These are phyloP conservation scores for Ferrisia virgata DNA, from an alignment of 2,888 invertebrate species.

Conservation along the genomic window DNA sequence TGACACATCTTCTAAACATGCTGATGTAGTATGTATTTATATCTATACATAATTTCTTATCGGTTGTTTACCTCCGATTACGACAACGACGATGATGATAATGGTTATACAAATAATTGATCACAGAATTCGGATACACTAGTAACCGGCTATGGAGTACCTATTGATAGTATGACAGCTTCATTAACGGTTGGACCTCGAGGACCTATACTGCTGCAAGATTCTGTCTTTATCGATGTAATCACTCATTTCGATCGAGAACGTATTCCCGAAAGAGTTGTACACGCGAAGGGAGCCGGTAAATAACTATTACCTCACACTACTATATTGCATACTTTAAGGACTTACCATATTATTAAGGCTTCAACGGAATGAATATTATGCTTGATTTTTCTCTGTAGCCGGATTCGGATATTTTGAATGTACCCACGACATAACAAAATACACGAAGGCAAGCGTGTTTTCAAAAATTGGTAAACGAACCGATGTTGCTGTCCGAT, in stretches of 20 bases:
- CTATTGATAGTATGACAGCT: conserved; percentile 73
- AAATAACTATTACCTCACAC: conserved; percentile 47
- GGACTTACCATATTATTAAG: too few species aligned
- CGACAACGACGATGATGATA: too few species aligned
- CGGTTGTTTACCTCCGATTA: too few species aligned
- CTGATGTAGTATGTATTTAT: too few species aligned
- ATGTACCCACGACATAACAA: conserved; percentile 79
- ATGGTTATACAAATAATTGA: too few species aligned
- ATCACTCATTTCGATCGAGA: conserved; percentile 84
- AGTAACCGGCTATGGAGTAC: conserved; percentile 78
- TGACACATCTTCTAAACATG: too few species aligned
- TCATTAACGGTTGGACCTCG: conserved; percentile 78
- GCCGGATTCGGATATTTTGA: conserved; percentile 61
- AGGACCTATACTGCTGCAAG: conserved; percentile 85
- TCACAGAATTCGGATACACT: conserved; percentile 53
- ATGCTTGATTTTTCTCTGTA: neutral
- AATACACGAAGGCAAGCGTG: conserved; percentile 74
- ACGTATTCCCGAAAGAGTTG: conserved; percentile 92
- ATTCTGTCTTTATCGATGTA: conserved; percentile 75
- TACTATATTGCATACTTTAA: too few species aligned
- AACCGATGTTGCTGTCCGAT: conserved; percentile 75
- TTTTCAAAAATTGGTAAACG: conserved; percentile 74
- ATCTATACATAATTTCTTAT: too few species aligned
- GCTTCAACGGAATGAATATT: neutral
- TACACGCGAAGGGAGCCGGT: conserved; percentile 93